Evolutionary conservation across 2,113 vertebrate genomes (phyloP).

Genomic region (Dendropsophus ebraccatus): DNA sequence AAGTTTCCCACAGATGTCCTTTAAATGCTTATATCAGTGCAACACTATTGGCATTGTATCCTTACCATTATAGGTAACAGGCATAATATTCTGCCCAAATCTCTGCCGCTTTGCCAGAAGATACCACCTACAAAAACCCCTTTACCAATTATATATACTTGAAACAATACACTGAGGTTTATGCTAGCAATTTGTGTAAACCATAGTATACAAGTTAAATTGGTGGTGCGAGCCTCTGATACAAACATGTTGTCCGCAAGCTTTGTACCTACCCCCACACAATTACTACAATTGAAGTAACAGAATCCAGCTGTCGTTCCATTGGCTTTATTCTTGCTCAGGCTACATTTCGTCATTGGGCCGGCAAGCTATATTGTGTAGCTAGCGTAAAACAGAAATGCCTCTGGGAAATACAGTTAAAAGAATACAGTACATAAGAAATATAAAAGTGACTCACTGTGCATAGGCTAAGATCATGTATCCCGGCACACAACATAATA

Average conservation of each 20-base stretch:
- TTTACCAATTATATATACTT: conserved; percentile 28
- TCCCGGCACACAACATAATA: conserved; percentile 29
- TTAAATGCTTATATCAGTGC: too few species aligned
- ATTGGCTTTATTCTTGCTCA: conserved; percentile 22
- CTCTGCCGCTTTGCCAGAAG: background rate
- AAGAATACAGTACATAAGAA: conserved; percentile 1
- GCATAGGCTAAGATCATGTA: conserved; percentile 22
- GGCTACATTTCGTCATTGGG: background rate
- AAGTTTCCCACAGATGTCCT: too few species aligned
- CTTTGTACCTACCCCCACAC: conserved; percentile 54
- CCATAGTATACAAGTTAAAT: conserved; percentile 54
- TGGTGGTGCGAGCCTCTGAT: conserved; percentile 45
- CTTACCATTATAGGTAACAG: too few species aligned
- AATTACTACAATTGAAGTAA: conserved; percentile 53
- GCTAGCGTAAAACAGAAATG: conserved; percentile 24
- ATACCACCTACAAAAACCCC: background rate
- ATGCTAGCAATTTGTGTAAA: conserved; percentile 55
- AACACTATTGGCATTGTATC: too few species aligned
- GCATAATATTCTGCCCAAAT: background rate
- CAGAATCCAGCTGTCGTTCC: conserved; percentile 51
- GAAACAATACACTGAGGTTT: conserved; percentile 39
- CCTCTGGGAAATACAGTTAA: conserved; percentile 36
- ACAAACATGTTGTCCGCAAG: conserved; percentile 55
- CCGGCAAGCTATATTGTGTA: conserved; percentile 23
- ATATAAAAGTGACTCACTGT: conserved; percentile 41